These are phyloP conservation scores for Rotaria socialis DNA, from an alignment of 2,888 invertebrate species.

Conservation along the genomic window DNA sequence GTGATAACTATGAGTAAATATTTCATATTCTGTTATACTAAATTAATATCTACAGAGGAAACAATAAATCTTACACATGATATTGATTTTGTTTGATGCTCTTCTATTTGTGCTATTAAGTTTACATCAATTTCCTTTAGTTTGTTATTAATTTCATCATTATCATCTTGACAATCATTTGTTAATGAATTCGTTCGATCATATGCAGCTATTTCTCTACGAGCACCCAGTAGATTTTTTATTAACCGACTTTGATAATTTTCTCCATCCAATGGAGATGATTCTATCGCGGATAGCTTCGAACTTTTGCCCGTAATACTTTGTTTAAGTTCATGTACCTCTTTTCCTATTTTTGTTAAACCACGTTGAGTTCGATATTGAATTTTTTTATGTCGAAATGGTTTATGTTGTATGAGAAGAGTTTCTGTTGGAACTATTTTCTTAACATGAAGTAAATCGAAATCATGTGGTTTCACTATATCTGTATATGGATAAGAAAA, in stretches of 20 bases:
- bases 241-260: neutral
- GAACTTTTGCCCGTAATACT: neutral
- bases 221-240: neutral
- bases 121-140: neutral
- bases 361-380: neutral
- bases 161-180: neutral
- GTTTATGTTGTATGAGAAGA: neutral
- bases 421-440: neutral
- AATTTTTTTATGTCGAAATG: neutral
- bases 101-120: neutral
- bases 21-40: too few species aligned
- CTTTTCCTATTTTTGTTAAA: neutral
- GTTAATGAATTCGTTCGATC: neutral
- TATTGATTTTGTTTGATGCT: neutral
- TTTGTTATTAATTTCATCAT: neutral
- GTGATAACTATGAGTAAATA: too few species aligned
- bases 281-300: neutral
- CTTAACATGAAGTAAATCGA: neutral
- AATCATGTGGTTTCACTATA: neutral
- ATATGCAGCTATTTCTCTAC: neutral
- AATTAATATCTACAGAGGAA: too few species aligned
- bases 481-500: neutral
- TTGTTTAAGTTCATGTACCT: neutral
- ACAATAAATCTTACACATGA: neutral
- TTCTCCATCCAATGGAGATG: neutral